phyloP scores from a whole-genome alignment of 2,888 invertebrate species.

The Pharmacophagus antenor region DNA sequence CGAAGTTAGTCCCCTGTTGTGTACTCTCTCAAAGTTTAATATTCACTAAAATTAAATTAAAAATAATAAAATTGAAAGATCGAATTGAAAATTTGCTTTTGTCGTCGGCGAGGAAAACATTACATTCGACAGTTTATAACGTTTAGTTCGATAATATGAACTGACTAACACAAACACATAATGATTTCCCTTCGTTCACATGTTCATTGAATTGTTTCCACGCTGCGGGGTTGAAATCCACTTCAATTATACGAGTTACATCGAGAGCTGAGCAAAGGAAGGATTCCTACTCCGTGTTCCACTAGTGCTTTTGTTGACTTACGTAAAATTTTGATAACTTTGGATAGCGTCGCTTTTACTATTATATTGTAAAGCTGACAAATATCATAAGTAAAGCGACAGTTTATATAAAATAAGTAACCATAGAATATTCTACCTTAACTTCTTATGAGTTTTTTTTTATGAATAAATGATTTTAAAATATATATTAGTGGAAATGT shows the following conservation, averaged over 20 bases:
- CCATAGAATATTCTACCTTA: not conserved
- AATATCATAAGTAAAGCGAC: not conserved
- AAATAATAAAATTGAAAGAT: too few relatives aligned
- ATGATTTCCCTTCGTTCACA: not conserved
- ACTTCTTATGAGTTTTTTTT: too few relatives aligned
- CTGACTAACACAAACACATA: constrained; percentile 2
- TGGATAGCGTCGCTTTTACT: not conserved
- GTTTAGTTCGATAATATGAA: not conserved
- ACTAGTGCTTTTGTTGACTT: constrained; percentile 15
- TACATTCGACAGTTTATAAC: not conserved
- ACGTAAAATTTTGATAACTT: constrained; percentile 10
- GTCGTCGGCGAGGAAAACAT: not conserved
- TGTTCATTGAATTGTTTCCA: not conserved
- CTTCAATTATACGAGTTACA: constrained; percentile 20
- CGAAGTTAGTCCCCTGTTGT: too few relatives aligned
- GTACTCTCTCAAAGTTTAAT: too few relatives aligned
- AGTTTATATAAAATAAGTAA: not conserved
- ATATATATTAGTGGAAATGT: too few relatives aligned
- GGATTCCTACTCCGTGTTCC: constrained; percentile 15
- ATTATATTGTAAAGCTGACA: not conserved
- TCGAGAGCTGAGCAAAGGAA: constrained; percentile 23
- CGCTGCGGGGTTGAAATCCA: constrained; percentile 1
- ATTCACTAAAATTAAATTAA: too few relatives aligned
- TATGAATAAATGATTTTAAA: too few relatives aligned
- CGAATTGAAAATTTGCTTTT: too few relatives aligned